A percentile compares a stretch with the other conserved stretches of the same genome.
Conservation (phyloP, 2,888 invertebrate genomes). For the Melanotus villosus region DNA sequence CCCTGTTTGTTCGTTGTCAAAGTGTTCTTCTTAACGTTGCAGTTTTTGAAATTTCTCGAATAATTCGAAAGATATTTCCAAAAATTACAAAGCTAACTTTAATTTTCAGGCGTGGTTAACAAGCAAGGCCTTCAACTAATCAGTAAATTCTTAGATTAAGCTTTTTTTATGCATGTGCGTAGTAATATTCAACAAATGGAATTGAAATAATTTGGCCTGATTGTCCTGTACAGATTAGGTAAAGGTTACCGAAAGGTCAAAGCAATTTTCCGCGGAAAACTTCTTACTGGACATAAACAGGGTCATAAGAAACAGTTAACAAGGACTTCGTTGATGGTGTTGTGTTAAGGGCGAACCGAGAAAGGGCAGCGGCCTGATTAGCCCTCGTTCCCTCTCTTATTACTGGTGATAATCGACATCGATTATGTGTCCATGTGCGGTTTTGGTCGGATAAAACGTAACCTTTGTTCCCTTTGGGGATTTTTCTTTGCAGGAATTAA, state of each 20-base stretch:
- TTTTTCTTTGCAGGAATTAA: slow-evolving; percentile 23
- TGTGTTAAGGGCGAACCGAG: slow-evolving; percentile 32
- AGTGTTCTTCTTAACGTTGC: too few relatives aligned
- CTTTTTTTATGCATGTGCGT: slow-evolving; percentile 1
- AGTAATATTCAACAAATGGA: slow-evolving; percentile 3
- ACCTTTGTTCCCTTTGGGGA: slow-evolving; percentile 27
- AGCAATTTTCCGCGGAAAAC: slow-evolving; percentile 32
- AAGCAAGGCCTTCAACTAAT: neutral
- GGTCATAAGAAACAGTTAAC: slow-evolving; percentile 40
- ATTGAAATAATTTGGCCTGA: slow-evolving; percentile 22
- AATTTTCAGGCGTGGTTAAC: too few relatives aligned
- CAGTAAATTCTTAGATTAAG: neutral
- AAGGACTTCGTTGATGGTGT: slow-evolving; percentile 34
- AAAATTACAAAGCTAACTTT: too few relatives aligned
- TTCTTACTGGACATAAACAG: slow-evolving; percentile 37
- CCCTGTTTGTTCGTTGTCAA: too few relatives aligned
- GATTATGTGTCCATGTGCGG: slow-evolving; percentile 38
- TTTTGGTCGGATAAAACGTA: slow-evolving; percentile 23
- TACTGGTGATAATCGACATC: slow-evolving; percentile 43
- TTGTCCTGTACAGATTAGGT: slow-evolving; percentile 16
- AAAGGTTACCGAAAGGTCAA: slow-evolving; percentile 20
- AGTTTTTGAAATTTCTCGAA: too few relatives aligned
- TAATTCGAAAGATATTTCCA: too few relatives aligned
- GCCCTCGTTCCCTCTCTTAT: slow-evolving; percentile 38
- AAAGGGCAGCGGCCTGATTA: slow-evolving; percentile 38